A percentile compares a stretch with the other conserved stretches of the same genome.
These are phyloP conservation scores for Ctenochaetus hawaiiensis DNA, from an alignment of 2,797 vertebrate species.

Conservation along the genomic window DNA sequence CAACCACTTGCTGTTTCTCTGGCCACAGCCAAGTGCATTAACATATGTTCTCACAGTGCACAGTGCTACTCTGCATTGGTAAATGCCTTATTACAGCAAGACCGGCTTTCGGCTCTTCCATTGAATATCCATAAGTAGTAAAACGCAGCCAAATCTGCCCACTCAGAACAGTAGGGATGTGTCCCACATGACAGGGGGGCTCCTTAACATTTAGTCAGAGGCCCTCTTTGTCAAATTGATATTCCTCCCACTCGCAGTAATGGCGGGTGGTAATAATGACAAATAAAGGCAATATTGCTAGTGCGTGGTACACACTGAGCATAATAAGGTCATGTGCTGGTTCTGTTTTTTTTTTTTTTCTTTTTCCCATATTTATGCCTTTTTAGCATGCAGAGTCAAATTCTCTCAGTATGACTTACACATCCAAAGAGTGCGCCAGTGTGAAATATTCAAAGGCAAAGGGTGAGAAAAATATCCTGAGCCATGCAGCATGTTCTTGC, in stretches of 20 bases:
- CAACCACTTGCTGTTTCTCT: constrained; percentile 84
- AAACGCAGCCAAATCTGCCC: constrained; percentile 78
- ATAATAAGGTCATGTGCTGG: constrained; percentile 84
- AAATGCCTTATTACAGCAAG: constrained; percentile 84
- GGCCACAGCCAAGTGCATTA: constrained; percentile 83
- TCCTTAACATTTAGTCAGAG: constrained; percentile 82
- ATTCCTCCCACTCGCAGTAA: constrained; percentile 80
- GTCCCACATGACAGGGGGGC: constrained; percentile 74
- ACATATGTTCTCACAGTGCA: constrained; percentile 86
- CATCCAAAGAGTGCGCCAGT: constrained; percentile 75
- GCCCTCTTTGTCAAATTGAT: constrained; percentile 78
- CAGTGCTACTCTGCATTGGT: constrained; percentile 83
- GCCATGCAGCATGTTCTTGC: constrained; percentile 63
- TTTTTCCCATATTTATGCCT: constrained; percentile 68
- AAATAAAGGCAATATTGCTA: constrained; percentile 83
- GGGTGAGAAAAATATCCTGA: constrained; percentile 73
- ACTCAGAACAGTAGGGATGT: constrained; percentile 78
- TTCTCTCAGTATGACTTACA: constrained; percentile 76
- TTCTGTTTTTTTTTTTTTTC: constrained; percentile 67
- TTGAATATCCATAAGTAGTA: constrained; percentile 82
- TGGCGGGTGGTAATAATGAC: constrained; percentile 83
- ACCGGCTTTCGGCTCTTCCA: constrained; percentile 63
- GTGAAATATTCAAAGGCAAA: constrained; percentile 80
- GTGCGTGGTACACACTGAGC: constrained; percentile 68
- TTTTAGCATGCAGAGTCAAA: constrained; percentile 81